These are phyloP conservation scores for Neodiprion pinetum DNA, from an alignment of 1,140 invertebrate genomes.

Conservation along the genomic window DNA sequence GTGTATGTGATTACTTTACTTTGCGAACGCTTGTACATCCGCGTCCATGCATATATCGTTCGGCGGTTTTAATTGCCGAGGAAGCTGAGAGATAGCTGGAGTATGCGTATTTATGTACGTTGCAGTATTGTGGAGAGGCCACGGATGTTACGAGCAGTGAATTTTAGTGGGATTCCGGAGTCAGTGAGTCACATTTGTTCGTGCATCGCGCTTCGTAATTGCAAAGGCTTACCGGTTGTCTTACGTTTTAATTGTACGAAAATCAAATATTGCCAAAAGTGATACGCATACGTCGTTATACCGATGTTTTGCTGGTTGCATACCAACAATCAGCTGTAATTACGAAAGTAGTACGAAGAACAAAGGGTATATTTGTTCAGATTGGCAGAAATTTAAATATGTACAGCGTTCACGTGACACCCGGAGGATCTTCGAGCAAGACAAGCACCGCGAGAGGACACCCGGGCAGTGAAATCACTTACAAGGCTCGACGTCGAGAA, in stretches of 20 bases:
- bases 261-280: too few species aligned
- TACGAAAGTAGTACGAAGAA: conserved; percentile 14
- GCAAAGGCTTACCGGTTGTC: too few species aligned
- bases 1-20: not conserved
- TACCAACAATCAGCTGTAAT: too few species aligned
- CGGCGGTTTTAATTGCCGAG: conserved; percentile 14
- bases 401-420: conserved; percentile 50
- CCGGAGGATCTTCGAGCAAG: conserved; percentile 32
- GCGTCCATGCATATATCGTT: conserved; percentile 16
- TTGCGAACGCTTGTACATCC: not conserved
- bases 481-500: conserved; percentile 37
- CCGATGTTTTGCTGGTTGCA: too few species aligned
- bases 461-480: conserved; percentile 38
- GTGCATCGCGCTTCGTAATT: not conserved
- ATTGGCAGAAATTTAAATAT: conserved; percentile 29
- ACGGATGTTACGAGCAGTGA: conserved; percentile 22
- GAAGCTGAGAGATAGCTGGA: conserved; percentile 20
- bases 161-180: conserved; percentile 4
- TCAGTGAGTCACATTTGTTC: conserved; percentile 12
- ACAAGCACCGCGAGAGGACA: conserved; percentile 28
- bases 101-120: not conserved
- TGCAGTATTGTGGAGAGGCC: not conserved
- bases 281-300: too few species aligned
- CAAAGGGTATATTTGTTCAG: not conserved
- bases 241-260: too few species aligned